A percentile compares a stretch with the other conserved stretches of the same genome.
Evolutionary conservation across 2,888 invertebrate genomes (phyloP).

Genomic region (Pardosa pseudoannulata): DNA sequence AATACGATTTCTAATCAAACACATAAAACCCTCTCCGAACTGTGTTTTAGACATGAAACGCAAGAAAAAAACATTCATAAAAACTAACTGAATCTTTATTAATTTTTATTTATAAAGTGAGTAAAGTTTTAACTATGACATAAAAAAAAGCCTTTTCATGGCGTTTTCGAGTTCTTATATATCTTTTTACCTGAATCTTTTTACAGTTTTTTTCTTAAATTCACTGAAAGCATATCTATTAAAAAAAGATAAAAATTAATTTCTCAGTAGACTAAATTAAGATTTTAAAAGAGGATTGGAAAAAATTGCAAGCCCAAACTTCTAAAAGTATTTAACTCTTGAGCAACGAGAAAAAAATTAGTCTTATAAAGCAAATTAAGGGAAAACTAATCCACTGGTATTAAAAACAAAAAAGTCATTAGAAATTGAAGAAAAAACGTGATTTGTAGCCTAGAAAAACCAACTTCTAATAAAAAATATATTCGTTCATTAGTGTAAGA

Average conservation of each 20-base stretch:
- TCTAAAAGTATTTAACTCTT: constrained; percentile 63
- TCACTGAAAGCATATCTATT: constrained; percentile 65
- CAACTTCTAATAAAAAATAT: constrained; percentile 43
- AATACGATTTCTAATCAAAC: background rate
- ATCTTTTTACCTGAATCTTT: constrained; percentile 39
- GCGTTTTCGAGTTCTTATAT: constrained; percentile 45
- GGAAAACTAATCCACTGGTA: constrained; percentile 63
- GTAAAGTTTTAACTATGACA: constrained; percentile 59
- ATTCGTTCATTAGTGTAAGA: constrained; percentile 67
- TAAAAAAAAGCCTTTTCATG: constrained; percentile 25
- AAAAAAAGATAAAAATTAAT: constrained; percentile 51
- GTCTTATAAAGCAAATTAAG: constrained; percentile 64
- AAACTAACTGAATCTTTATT: background rate
- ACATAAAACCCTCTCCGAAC: background rate
- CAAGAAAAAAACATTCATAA: background rate
- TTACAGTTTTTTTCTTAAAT: constrained; percentile 45
- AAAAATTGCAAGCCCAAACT: constrained; percentile 34
- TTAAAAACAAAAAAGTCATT: constrained; percentile 70
- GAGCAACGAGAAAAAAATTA: constrained; percentile 32
- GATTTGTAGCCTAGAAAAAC: constrained; percentile 61
- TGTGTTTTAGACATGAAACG: background rate
- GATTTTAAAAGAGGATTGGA: constrained; percentile 59
- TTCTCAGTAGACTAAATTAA: constrained; percentile 65
- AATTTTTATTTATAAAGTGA: constrained; percentile 8
- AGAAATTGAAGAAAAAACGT: constrained; percentile 54